Conservation (phyloP, 2,797 vertebrate species). For the Argentina silus region DNA sequence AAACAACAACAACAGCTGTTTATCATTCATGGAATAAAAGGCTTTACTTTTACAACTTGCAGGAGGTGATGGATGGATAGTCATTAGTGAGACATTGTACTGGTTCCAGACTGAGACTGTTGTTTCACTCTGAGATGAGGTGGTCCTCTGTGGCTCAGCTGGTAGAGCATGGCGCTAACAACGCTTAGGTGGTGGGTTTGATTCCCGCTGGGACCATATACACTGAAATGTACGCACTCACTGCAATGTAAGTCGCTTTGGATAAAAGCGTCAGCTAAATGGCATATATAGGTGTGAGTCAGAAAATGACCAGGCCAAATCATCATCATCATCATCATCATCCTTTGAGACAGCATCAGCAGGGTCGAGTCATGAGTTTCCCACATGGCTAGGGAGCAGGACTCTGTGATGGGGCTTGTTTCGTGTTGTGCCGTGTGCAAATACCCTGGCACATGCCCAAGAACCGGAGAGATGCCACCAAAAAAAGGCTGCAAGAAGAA, state of each 20-base stretch:
- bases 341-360: neutral
- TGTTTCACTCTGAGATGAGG: neutral
- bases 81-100: slow-evolving; percentile 8
- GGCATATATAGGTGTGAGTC: neutral
- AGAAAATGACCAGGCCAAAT: neutral
- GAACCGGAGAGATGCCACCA: too few species aligned
- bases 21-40: slow-evolving; percentile 51
- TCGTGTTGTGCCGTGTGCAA: too few species aligned
- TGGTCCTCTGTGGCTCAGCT: too few species aligned
- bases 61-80: slow-evolving; percentile 1
- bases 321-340: neutral
- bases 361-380: neutral
- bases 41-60: slow-evolving; percentile 26
- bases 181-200: too few species aligned
- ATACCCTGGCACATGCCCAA: too few species aligned
- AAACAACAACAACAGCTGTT: slow-evolving; percentile 22
- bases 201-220: too few species aligned
- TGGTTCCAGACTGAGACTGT: neutral
- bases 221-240: too few species aligned
- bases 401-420: neutral
- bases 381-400: too few species aligned
- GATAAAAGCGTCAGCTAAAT: too few species aligned
- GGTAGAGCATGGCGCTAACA: too few species aligned
- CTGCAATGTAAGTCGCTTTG: too few species aligned
- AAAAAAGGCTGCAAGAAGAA: too few species aligned